These are phyloP conservation scores for Enteromius argenteus DNA, from an alignment of 2,797 vertebrate species.

Conservation along the genomic window DNA sequence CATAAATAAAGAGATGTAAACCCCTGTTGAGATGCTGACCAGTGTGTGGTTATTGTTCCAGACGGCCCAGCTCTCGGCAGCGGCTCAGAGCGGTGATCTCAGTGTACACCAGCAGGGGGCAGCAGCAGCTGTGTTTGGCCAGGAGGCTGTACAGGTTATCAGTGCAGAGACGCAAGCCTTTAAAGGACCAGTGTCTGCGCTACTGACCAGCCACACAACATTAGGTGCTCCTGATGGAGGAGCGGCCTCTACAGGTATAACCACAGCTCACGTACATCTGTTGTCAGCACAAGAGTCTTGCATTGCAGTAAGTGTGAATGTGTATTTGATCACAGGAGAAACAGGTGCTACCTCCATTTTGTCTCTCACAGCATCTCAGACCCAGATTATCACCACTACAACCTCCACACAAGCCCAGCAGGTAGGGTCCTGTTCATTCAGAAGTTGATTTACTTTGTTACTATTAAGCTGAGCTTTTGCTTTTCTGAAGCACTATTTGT, in stretches of 20 bases:
- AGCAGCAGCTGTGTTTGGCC: slow-evolving; percentile 74
- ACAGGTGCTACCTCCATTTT: slow-evolving; percentile 71
- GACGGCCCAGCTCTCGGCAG: slow-evolving; percentile 78
- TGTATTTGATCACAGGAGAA: slow-evolving; percentile 58
- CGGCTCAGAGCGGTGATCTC: slow-evolving; percentile 77
- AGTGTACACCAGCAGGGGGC: slow-evolving; percentile 86
- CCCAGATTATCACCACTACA: slow-evolving; percentile 66
- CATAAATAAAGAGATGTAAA: not conserved
- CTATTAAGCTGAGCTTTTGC: not conserved
- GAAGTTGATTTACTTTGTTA: not conserved
- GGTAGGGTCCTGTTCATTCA: slow-evolving; percentile 61
- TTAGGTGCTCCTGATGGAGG: slow-evolving; percentile 74
- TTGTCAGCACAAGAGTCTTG: not conserved
- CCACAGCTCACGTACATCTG: not conserved
- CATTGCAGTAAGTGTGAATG: slow-evolving; percentile 6
- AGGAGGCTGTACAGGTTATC: slow-evolving; percentile 68
- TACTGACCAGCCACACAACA: slow-evolving; percentile 66
- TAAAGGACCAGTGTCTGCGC: slow-evolving; percentile 58
- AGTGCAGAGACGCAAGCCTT: slow-evolving; percentile 68
- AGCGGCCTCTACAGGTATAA: slow-evolving; percentile 72
- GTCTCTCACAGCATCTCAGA: slow-evolving; percentile 65
- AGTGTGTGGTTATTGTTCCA: slow-evolving; percentile 51
- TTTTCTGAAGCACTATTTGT: not conserved
- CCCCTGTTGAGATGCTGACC: not conserved
- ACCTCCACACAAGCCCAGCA: slow-evolving; percentile 67